phyloP scores from a whole-genome alignment of 2,113 vertebrate genomes.

The Notechis scutatus region DNA sequence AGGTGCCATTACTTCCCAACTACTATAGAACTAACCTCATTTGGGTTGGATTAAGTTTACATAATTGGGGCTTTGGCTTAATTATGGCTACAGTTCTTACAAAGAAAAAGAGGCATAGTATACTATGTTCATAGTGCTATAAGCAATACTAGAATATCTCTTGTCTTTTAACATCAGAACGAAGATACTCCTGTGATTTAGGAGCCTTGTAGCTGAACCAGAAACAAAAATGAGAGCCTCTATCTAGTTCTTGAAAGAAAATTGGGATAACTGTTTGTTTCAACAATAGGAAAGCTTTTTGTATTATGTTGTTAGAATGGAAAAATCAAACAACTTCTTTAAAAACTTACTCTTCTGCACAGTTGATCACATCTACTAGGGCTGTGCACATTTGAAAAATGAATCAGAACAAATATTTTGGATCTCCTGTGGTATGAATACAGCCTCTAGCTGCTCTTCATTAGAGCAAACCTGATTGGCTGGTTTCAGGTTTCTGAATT shows the following conservation, averaged over 20 bases:
- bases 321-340: slow-evolving; percentile 36
- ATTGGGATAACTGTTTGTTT: not conserved
- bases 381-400: not conserved
- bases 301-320: slow-evolving; percentile 22
- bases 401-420: not conserved
- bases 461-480: not conserved
- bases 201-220: not conserved
- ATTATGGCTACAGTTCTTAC: not conserved
- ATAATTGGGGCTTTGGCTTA: not conserved
- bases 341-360: slow-evolving; percentile 46
- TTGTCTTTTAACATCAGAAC: not conserved
- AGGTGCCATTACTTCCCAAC: not conserved
- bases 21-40: not conserved
- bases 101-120: not conserved
- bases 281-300: not conserved
- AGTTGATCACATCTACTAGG: not conserved
- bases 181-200: not conserved
- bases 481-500: not conserved
- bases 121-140: not conserved
- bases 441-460: not conserved
- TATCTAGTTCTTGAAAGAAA: slow-evolving; percentile 30
- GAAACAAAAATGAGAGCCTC: slow-evolving; percentile 36
- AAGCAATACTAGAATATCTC: slow-evolving; percentile 1
- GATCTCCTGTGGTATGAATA: not conserved
- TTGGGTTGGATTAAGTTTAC: not conserved